These are phyloP conservation scores for Margaritifera margaritifera DNA, from an alignment of 2,888 invertebrate species.

Conservation along the genomic window DNA sequence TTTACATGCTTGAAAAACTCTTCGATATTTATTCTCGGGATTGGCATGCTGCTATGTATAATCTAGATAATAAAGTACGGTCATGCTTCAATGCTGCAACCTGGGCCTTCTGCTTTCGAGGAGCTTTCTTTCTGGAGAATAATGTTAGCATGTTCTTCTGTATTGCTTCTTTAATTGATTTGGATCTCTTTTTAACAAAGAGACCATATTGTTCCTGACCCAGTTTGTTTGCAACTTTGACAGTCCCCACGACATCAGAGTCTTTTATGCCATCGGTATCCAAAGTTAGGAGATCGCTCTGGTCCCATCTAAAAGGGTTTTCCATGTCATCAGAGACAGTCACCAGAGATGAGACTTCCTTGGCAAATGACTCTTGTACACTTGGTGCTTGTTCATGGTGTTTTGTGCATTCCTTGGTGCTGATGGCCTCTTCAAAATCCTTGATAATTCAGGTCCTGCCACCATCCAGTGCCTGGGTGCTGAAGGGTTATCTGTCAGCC, in stretches of 20 bases:
- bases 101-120: too few relatives aligned
- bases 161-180: constrained; percentile 1
- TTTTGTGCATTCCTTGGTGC: not conserved
- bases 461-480: not conserved
- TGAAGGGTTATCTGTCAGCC: not conserved
- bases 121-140: too few relatives aligned
- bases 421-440: not conserved
- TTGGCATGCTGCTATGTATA: too few relatives aligned
- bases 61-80: too few relatives aligned
- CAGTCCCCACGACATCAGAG: constrained; percentile 1
- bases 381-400: constrained; percentile 1
- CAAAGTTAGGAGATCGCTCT: too few relatives aligned
- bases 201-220: constrained; percentile 1
- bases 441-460: not conserved
- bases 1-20: too few relatives aligned
- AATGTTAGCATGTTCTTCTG: not conserved
- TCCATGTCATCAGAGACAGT: constrained; percentile 4
- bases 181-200: constrained; percentile 5
- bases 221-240: not conserved
- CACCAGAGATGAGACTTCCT: constrained; percentile 4
- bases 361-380: not conserved
- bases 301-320: constrained; percentile 4
- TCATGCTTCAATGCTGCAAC: too few relatives aligned
- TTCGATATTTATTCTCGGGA: too few relatives aligned
- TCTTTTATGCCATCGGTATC: too few relatives aligned